Percentiles rank a stretch among this genome's conserved stretches.
These are phyloP conservation scores for Temnothorax longispinosus DNA, from an alignment of 1,140 invertebrate genomes.

Conservation along the genomic window DNA sequence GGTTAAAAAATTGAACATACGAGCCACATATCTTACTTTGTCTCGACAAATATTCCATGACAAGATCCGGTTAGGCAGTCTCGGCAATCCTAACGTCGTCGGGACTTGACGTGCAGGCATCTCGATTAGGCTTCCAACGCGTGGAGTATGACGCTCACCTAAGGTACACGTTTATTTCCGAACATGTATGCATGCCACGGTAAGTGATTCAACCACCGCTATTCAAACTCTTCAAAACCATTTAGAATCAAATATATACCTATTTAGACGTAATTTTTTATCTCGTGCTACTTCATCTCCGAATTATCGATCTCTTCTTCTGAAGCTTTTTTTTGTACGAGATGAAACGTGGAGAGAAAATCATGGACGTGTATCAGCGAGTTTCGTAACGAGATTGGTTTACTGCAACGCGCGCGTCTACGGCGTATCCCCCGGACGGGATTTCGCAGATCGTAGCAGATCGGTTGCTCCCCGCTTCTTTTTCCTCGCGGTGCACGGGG, in stretches of 20 bases:
- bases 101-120: background rate
- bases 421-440: too few relatives aligned
- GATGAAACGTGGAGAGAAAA: background rate
- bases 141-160: background rate
- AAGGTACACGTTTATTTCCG: background rate
- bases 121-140: background rate
- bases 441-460: background rate
- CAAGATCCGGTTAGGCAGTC: background rate
- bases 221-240: background rate
- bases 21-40: background rate
- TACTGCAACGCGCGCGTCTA: background rate
- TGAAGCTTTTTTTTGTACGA: background rate
- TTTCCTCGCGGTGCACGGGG: background rate
- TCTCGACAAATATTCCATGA: background rate
- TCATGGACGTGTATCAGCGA: background rate
- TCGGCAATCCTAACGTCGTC: background rate
- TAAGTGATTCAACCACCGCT: constrained; percentile 9
- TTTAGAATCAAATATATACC: background rate
- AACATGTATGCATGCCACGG: background rate
- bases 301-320: constrained; percentile 24
- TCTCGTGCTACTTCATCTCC: background rate
- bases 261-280: background rate
- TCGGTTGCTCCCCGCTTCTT: background rate
- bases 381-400: background rate
- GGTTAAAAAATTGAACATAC: background rate